Evolutionary conservation across 2,113 vertebrate species (phyloP).

Genomic region (Choloepus hoffmanni): DNA sequence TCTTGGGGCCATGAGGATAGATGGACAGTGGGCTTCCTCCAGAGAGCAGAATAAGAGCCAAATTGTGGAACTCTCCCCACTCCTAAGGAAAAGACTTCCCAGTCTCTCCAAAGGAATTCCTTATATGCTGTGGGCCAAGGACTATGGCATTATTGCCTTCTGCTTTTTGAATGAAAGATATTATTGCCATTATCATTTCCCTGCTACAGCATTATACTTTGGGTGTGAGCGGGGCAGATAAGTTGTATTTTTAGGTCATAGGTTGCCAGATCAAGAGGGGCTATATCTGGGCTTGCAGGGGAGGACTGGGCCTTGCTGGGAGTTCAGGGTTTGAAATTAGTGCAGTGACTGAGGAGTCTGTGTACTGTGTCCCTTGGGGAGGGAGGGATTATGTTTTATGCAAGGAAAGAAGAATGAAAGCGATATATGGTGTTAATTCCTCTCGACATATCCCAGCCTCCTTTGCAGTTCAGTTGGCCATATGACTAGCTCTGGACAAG

Average conservation of each 20-base stretch:
- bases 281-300: not conserved
- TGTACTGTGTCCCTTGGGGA: not conserved
- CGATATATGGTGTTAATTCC: accelerated
- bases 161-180: not conserved
- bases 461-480: too few relatives aligned
- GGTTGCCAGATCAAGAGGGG: not conserved
- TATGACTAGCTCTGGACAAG: not conserved
- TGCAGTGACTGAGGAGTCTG: not conserved
- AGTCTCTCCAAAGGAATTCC: not conserved
- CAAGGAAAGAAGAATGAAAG: not conserved
- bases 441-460: not conserved
- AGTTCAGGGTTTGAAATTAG: not conserved
- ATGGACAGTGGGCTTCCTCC: not conserved
- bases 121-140: not conserved
- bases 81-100: too few relatives aligned
- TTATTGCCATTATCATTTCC: not conserved
- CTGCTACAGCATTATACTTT: too few relatives aligned
- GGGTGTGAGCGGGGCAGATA: not conserved
- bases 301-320: not conserved
- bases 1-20: not conserved
- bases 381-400: not conserved
- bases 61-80: not conserved
- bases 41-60: not conserved
- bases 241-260: not conserved
- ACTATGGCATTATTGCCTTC: not conserved